Base-by-base conservation (phyloP, 2,113 vertebrate genomes). In the Pelobates fuscus region DNA sequence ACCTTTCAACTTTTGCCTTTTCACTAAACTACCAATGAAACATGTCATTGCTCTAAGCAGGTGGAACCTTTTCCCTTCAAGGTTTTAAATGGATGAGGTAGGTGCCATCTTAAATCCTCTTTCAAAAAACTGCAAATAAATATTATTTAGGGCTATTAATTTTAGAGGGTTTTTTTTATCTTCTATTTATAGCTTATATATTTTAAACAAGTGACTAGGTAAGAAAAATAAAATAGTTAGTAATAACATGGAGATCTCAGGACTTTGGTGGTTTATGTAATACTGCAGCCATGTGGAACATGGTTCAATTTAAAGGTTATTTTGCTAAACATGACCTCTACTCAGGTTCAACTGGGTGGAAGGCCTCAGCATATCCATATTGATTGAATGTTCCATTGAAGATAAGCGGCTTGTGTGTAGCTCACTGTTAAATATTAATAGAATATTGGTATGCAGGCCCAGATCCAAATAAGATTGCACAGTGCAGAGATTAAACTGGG, bases 351-450 rank as follows among this genome's bases (percentile, higher is more conserved):
- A 46, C 32, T 75, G 63, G 72, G 63, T 75, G 27, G 66, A 67
- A 67, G 54, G 52, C 64, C 57, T 46, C 71, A 18, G 8, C 18
- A 29, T 55, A 58, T 59, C 57, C 63, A 6, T 59, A 58, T 46
- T 75, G 72, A 67, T 60, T 67, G 37, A 58, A 60, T 24, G 52
- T 60, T 67, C 52, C 55, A 67, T 60, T 59, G 26, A 59, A 75
- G 72, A 75, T 75, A 75, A 75, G 71, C 52, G 8, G 41, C 37
- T 60, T 44, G 72, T 44, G 44, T 66, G 62, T 44, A 66, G 71
- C 32, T 57, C 18, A 43, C 71, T 43, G 63, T 75, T 75, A 75
- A 67, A 75, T 27, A 75, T 75, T 75, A 75, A 75, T 75, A 52
- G 55, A 75, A 67, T 67, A 60, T 67, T 60, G 32, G 11, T 30